Conservation (phyloP, 2,113 vertebrate genomes). For the Collichthys lucidus region DNA sequence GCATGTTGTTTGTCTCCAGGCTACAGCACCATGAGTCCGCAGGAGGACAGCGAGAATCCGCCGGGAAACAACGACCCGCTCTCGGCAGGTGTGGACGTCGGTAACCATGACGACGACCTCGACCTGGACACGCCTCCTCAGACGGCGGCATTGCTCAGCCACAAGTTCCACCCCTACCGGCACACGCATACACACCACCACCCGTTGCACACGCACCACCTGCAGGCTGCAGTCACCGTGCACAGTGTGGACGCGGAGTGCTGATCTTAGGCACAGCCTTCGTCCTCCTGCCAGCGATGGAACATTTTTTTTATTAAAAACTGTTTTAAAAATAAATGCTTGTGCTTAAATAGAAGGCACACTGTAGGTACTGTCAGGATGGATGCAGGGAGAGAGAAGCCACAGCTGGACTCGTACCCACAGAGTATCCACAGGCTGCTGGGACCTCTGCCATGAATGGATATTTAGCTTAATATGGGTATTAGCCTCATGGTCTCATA, state of each 20-base stretch:
- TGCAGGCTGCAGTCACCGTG: slow-evolving; percentile 96
- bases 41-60: slow-evolving; percentile 98
- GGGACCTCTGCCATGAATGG: slow-evolving; percentile 3
- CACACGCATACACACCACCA: slow-evolving; percentile 90
- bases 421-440: not conserved
- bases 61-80: slow-evolving; percentile 94
- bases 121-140: slow-evolving; percentile 96
- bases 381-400: slow-evolving; percentile 7
- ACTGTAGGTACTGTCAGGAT: slow-evolving; percentile 15
- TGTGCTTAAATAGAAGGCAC: slow-evolving; percentile 15
- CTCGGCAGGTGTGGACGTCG: slow-evolving; percentile 93
- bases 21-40: slow-evolving; percentile 99
- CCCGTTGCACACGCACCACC: slow-evolving; percentile 89
- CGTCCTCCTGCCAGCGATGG: not conserved
- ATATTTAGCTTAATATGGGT: slow-evolving; percentile 13
- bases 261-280: slow-evolving; percentile 76
- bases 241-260: slow-evolving; percentile 97
- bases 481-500: slow-evolving; percentile 7
- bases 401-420: slow-evolving; percentile 24
- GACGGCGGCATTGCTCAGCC: slow-evolving; percentile 95
- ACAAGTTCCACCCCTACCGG: slow-evolving; percentile 95
- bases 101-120: slow-evolving; percentile 95
- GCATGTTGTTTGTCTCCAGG: slow-evolving; percentile 79
- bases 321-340: slow-evolving; percentile 30
- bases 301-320: slow-evolving; percentile 29